Conservation (phyloP, 1,140 invertebrate genomes). For the Heliconius hewitsoni region DNA sequence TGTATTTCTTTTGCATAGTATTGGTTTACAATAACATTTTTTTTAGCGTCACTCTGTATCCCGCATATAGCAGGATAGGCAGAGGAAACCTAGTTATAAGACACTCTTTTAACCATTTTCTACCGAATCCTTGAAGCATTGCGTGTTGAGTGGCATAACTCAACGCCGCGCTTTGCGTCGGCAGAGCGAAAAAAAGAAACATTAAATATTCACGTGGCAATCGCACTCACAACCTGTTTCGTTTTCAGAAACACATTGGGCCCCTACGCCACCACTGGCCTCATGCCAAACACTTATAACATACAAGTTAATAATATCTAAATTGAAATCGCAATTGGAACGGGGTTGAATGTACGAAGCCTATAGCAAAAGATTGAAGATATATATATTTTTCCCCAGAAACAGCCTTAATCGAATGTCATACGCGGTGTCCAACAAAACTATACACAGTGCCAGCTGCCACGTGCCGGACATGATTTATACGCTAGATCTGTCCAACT, state of each 20-base stretch:
- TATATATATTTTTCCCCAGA: conserved; percentile 43
- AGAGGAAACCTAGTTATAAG: too few relatives aligned
- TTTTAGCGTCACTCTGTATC: too few relatives aligned
- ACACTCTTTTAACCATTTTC: too few relatives aligned
- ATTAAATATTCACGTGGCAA: not conserved
- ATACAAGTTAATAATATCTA: not conserved
- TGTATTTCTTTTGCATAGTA: too few relatives aligned
- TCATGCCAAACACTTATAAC: too few relatives aligned
- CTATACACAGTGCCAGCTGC: conserved; percentile 62
- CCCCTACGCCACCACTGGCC: too few relatives aligned
- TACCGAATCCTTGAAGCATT: too few relatives aligned
- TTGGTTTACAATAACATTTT: too few relatives aligned
- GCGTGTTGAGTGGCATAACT: too few relatives aligned
- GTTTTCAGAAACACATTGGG: not conserved
- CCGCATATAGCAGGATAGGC: too few relatives aligned
- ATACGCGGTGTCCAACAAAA: conserved; percentile 67
- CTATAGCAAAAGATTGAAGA: conserved; percentile 35
- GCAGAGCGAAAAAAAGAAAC: too few relatives aligned
- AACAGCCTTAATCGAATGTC: conserved; percentile 67
- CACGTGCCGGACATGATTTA: conserved; percentile 64
- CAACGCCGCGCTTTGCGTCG: too few relatives aligned
- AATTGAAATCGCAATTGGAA: conserved; percentile 29
- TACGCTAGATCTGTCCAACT: conserved; percentile 63
- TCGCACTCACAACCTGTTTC: not conserved
- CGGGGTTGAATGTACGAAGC: conserved; percentile 27